Percentiles rank a stretch among this genome's conserved stretches.
phyloP scores from a whole-genome alignment of 2,797 vertebrate genomes.

The Chelonia mydas region DNA sequence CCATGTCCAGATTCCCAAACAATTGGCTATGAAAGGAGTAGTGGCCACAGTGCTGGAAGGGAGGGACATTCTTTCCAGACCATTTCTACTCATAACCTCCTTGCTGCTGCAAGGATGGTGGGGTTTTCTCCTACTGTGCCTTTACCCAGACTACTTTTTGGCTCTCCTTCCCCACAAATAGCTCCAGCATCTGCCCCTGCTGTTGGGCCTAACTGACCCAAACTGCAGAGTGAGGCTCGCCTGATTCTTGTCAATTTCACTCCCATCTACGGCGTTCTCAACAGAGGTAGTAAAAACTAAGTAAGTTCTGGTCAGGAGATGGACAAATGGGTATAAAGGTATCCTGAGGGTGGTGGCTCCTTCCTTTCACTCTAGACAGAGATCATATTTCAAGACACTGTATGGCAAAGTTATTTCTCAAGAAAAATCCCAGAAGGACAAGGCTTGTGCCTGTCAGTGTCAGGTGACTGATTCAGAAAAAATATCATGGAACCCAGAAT shows the following conservation, averaged over 20 bases:
- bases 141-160: neutral
- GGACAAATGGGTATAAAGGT: accelerated
- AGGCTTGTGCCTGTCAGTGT: neutral
- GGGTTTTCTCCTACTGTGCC: accelerated
- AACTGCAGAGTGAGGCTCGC: neutral
- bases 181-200: neutral
- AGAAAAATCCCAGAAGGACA: neutral
- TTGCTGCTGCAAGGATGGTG: neutral
- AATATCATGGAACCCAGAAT: neutral
- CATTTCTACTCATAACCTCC: neutral
- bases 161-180: neutral
- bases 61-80: neutral
- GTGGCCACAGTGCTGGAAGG: neutral
- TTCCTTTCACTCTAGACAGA: neutral
- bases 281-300: neutral
- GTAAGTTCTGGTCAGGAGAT: neutral
- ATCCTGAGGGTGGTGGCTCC: neutral
- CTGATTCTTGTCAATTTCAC: neutral
- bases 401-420: neutral
- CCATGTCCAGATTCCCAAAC: neutral
- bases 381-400: neutral
- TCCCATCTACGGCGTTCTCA: neutral
- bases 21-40: neutral
- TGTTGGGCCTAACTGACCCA: neutral
- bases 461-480: neutral